Conservation (phyloP, 30 jellyfish, hydroid and myxozoan genomes). For the Rhopilema esculentum region DNA sequence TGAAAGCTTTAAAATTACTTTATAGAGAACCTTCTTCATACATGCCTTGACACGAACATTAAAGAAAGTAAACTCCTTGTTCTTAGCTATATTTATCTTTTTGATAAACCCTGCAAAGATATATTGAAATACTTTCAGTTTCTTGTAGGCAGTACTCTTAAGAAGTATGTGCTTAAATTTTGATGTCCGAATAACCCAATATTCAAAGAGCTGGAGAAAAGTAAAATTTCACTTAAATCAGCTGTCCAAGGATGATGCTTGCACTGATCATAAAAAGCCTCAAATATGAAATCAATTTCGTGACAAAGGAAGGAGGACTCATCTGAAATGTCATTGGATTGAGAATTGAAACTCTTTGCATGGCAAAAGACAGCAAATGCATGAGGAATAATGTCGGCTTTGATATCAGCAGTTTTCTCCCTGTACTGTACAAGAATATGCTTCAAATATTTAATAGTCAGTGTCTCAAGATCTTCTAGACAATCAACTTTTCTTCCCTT, state of each 20-base stretch:
- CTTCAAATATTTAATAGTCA: slow-evolving; percentile 13
- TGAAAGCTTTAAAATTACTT: slow-evolving; percentile 14
- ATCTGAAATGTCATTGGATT: slow-evolving; percentile 4
- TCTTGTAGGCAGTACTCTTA: slow-evolving; percentile 44
- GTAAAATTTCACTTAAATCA: slow-evolving; percentile 16
- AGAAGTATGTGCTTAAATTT: slow-evolving; percentile 49
- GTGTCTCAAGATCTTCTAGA: slow-evolving; percentile 17
- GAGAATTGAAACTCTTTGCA: not conserved
- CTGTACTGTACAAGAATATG: slow-evolving; percentile 14
- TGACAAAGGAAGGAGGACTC: slow-evolving; percentile 20
- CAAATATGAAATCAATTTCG: slow-evolving; percentile 10
- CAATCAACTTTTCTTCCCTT: slow-evolving; percentile 30
- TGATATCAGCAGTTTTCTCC: slow-evolving; percentile 53
- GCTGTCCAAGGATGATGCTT: slow-evolving; percentile 14
- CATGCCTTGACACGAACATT: slow-evolving; percentile 55
- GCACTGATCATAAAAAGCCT: not conserved
- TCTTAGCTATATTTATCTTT: slow-evolving; percentile 17
- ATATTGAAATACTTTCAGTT: slow-evolving; percentile 46
- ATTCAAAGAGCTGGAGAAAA: slow-evolving; percentile 19
- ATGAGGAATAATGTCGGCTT: slow-evolving; percentile 63
- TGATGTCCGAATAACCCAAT: slow-evolving; percentile 45
- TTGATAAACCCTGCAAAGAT: slow-evolving; percentile 37
- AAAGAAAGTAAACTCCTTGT: slow-evolving; percentile 13
- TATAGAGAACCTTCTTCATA: slow-evolving; percentile 36
- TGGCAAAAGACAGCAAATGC: slow-evolving; percentile 65